These are phyloP conservation scores for Trematomus bernacchii DNA, from an alignment of 2,797 vertebrate species.

Conservation along the genomic window DNA sequence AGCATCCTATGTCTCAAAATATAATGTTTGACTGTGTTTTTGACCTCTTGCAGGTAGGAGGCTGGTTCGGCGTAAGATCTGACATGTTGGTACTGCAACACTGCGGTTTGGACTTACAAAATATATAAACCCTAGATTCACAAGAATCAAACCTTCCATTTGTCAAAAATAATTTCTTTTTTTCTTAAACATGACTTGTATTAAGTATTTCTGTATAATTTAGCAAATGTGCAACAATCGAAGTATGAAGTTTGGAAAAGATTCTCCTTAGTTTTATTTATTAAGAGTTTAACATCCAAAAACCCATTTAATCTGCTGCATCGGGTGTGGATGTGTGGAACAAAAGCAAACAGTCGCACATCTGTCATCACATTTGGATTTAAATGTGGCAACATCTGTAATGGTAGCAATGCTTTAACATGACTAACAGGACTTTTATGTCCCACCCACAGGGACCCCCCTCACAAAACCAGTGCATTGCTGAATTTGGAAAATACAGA, in stretches of 20 bases:
- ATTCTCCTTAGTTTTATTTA: neutral
- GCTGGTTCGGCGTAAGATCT: conserved; percentile 1
- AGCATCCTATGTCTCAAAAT: neutral
- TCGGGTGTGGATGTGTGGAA: neutral
- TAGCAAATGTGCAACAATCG: neutral
- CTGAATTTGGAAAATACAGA: neutral
- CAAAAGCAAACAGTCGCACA: neutral
- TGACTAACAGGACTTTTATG: neutral
- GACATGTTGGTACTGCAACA: neutral
- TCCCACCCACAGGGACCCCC: neutral
- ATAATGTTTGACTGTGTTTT: neutral
- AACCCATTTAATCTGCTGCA: neutral
- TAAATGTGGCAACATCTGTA: neutral
- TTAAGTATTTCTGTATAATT: neutral
- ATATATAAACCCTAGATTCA: neutral
- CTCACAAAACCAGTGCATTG: neutral
- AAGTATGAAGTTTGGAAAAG: neutral
- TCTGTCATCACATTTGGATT: conserved; percentile 2
- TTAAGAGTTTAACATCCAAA: neutral
- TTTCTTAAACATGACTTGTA: neutral
- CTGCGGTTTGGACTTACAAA: neutral
- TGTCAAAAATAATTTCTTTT: neutral
- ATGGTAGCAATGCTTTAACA: neutral
- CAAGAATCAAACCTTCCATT: neutral
- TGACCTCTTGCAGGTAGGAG: neutral